Base-by-base conservation (phyloP, 2,888 invertebrate species). In the Lysandra coridon region DNA sequence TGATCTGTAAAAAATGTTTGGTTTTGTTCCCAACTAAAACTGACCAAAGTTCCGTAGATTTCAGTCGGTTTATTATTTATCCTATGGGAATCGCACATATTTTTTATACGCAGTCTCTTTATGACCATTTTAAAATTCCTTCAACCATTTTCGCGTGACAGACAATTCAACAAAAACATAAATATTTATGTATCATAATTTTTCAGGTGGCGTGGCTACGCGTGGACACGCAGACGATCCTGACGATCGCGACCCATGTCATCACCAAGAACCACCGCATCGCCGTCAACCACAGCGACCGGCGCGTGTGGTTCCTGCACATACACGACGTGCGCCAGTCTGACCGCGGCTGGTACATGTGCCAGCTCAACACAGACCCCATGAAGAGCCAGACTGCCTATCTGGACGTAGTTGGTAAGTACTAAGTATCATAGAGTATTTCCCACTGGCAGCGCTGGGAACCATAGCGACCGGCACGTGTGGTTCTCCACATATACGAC, bases 301-400 rank as follows among this genome's bases (percentile, higher is more conserved):
- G 97, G 81, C 95, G 97, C 78, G 97, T 97, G 78, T 98, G 98
- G 98, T 97, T 97, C 89, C 95, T 98, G 73, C 97, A 98, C 87
- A 97, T 98, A 85, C 96, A 96, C 80, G 98, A 98, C 89, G 97
- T 98, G 17, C 95, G 97, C 62, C 97, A 98, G 88, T 96, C 97
- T 0, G 98, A 98, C 92, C 95, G 97, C 23, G 98, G 98, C 81
- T 98, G 97, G 96, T 98, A 98, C 93, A 98, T 98, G 98, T 98
- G 98, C 89, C 98, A 98, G 95, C 97, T 98, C 84, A 98, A 98
- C 91, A 98, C 98, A 0, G 98, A 98, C 91, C 98, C 98, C 0
- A 98, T 98, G 98, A 98, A 98, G 89, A 97, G 97, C 88, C 98
- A 98, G 93, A 96, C 97, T 80, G 98, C 98, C 23, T 98, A 97